Evolutionary conservation across 2,797 vertebrate species (phyloP).

Genomic region (Pachyuromys duprasi): DNA sequence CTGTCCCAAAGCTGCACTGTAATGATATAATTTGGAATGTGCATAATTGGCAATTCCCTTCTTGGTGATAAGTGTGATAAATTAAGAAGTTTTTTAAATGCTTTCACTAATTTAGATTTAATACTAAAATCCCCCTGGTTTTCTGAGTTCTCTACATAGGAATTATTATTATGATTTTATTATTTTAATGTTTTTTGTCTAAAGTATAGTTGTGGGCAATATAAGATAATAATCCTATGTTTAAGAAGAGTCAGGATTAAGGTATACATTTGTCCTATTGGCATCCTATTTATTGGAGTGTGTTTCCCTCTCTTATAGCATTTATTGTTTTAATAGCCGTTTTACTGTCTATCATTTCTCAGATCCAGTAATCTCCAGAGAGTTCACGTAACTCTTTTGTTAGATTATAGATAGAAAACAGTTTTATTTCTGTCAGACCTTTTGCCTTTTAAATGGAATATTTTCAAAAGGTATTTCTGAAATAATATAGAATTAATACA

Average conservation of each 20-base stretch:
- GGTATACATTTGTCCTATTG: not conserved
- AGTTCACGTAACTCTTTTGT: not conserved
- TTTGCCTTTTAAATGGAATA: conserved; percentile 17
- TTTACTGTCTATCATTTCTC: conserved; percentile 24
- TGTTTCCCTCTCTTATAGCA: not conserved
- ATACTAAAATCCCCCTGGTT: conserved; percentile 69
- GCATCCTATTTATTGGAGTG: not conserved
- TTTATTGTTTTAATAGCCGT: not conserved
- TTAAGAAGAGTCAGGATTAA: not conserved
- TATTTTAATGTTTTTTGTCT: conserved; percentile 62
- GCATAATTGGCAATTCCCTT: conserved; percentile 79
- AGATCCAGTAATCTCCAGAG: not conserved
- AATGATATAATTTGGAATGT: conserved; percentile 80
- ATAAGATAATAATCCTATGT: not conserved
- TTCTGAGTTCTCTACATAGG: conserved; percentile 70
- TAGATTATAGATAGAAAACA: conserved; percentile 8
- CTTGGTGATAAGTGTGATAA: conserved; percentile 80
- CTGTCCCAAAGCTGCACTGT: conserved; percentile 69
- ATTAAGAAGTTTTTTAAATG: conserved; percentile 78
- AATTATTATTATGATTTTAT: conserved; percentile 74
- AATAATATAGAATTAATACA: conserved; percentile 24
- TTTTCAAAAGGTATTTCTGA: not conserved
- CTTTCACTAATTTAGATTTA: conserved; percentile 79
- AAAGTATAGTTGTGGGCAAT: not conserved
- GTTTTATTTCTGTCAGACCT: not conserved